Evolutionary conservation across 1,140 invertebrate species (phyloP), one percentile per base, ranked within the genome.

Genomic region (Idris sp.): DNA sequence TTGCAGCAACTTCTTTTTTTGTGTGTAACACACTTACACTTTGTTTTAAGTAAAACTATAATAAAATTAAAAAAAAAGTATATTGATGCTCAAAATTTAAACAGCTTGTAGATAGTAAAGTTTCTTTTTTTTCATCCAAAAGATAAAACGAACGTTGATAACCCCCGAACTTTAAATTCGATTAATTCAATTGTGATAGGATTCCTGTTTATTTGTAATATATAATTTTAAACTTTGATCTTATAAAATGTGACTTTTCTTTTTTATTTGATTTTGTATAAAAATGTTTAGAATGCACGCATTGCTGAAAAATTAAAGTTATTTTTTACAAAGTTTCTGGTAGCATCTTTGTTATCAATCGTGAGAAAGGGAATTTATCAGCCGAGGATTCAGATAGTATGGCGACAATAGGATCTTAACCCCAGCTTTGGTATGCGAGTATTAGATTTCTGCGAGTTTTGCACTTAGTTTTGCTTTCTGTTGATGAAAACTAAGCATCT

Each of bases 361-460:
- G 81, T 83, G 82, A 81, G 81, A 83, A n/a, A 82, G 62, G 38
- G 10, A 73, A 33, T 53, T 81, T 84, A 83, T 84, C 74, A 72
- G 19, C 2, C 26, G 65, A 53, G 64, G n/a, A n/a, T n/a, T 76
- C 69, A 78, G 76, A 82, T 82, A 75, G 64, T 79, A 74, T 65
- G 35, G 38, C 73, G 61, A 74, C 75, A 74, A 74, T 71, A 73
- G 81, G 79, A 76, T 81, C 79, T 81, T 84, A 83, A 83, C 81
- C 82, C 73, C 78, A 69, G 16, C 58, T 43, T 44, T 43, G 80
- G 64, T 69, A 76, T 76, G 77, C 74, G 43, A 67, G 78, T 81
- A 81, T 84, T 80, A 62, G 31, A 79, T 84, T 84, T 82, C 82
- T n/a, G 79, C 77, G 38, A 77, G 61, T 71, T 73, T 58, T 49